These are phyloP conservation scores for Gasterosteus aculeatus DNA, from an alignment of 2,113 vertebrate genomes.

Conservation along the genomic window DNA sequence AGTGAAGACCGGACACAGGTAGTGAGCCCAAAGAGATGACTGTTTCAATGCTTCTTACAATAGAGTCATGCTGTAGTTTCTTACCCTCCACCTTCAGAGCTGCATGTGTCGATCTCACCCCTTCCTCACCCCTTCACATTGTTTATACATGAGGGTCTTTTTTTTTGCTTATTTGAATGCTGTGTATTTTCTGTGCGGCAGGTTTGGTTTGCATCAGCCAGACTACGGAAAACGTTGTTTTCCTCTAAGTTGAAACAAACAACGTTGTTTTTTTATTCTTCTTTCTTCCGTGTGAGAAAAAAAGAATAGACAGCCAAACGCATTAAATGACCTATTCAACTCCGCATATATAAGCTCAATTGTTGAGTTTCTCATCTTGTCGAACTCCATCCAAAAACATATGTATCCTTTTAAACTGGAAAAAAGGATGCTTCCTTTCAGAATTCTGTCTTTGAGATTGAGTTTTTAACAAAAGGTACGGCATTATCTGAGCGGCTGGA, in stretches of 20 bases:
- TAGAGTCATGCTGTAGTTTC: constrained; percentile 39
- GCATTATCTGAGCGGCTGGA: neutral
- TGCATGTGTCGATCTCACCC: constrained; percentile 28
- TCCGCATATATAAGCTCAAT: constrained; percentile 20
- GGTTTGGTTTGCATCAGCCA: neutral
- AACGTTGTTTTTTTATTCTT: constrained; percentile 11
- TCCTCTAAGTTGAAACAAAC: constrained; percentile 50
- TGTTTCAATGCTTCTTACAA: constrained; percentile 40
- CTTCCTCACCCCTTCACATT: too few relatives aligned
- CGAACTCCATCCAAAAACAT: constrained; percentile 17
- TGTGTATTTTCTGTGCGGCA: neutral
- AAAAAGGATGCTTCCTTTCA: neutral
- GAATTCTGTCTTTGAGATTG: constrained; percentile 1
- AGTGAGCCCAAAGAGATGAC: constrained; percentile 46
- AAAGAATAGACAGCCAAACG: constrained; percentile 35
- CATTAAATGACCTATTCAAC: constrained; percentile 47
- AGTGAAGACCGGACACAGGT: constrained; percentile 22
- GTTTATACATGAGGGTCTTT: neutral
- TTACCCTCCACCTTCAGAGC: constrained; percentile 43
- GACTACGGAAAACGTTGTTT: constrained; percentile 28
- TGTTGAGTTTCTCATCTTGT: constrained; percentile 22
- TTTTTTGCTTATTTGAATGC: neutral
- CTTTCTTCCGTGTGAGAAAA: constrained; percentile 46
- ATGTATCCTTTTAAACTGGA: constrained; percentile 23
- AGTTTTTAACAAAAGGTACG: constrained; percentile 1